These are phyloP conservation scores for Emydocephalus ijimae DNA, from an alignment of 2,113 vertebrate genomes.

Conservation along the genomic window DNA sequence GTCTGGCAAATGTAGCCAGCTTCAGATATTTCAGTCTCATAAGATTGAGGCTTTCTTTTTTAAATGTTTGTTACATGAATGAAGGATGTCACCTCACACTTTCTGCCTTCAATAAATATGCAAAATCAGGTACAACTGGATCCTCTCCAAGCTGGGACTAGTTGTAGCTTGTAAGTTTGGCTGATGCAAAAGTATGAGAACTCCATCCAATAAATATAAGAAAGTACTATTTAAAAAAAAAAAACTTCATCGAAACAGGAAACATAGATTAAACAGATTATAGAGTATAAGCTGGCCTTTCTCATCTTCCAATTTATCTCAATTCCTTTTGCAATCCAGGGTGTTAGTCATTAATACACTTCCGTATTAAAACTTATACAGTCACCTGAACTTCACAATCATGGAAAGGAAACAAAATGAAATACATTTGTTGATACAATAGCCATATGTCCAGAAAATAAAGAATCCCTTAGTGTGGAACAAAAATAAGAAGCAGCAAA, in stretches of 20 bases:
- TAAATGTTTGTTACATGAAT: background rate
- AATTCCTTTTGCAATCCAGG: background rate
- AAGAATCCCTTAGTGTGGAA: background rate
- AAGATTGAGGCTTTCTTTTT: background rate
- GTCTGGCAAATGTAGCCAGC: background rate
- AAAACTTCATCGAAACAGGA: background rate
- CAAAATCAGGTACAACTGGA: background rate
- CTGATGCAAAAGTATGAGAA: background rate
- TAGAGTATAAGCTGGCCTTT: background rate
- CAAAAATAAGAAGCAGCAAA: background rate
- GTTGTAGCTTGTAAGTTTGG: background rate
- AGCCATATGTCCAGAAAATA: background rate
- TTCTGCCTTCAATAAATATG: background rate
- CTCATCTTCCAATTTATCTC: background rate
- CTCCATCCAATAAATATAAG: background rate
- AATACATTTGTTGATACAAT: background rate
- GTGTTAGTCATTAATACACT: background rate
- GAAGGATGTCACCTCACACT: background rate
- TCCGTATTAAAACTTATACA: background rate
- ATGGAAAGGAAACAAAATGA: background rate
- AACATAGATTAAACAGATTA: background rate
- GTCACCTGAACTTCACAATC: background rate
- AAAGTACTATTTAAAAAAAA: background rate
- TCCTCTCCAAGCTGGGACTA: background rate
- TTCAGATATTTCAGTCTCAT: background rate